phyloP scores from a whole-genome alignment of 2,113 vertebrate genomes.

The Junco hyemalis region DNA sequence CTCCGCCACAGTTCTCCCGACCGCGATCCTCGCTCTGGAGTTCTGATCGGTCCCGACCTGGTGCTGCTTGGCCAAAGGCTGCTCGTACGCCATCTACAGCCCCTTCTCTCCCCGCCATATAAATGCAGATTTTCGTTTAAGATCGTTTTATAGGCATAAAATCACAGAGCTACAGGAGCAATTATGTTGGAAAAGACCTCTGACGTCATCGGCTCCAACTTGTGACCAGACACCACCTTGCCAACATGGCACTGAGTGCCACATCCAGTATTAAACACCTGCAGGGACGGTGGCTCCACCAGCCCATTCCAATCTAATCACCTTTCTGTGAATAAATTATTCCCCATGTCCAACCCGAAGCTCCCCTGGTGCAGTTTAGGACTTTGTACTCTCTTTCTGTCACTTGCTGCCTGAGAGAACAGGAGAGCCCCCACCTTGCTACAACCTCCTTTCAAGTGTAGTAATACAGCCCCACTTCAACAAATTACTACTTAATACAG shows the following conservation, averaged over 20 bases:
- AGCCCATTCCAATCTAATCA: rapidly evolving
- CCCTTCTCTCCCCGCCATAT: rapidly evolving
- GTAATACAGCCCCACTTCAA: neutral
- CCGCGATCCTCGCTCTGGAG: neutral
- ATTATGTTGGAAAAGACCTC: neutral
- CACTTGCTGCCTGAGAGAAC: neutral
- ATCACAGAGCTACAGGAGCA: neutral
- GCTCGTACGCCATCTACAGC: rapidly evolving
- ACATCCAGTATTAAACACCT: neutral
- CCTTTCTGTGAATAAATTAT: neutral
- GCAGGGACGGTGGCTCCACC: neutral
- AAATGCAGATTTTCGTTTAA: rapidly evolving
- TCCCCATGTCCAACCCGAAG: rapidly evolving
- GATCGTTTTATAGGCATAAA: neutral
- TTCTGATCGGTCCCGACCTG: rapidly evolving
- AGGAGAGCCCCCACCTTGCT: neutral
- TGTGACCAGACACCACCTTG: rapidly evolving
- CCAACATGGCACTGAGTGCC: neutral
- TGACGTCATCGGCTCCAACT: neutral
- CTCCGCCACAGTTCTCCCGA: no score
- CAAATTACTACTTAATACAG: no score
- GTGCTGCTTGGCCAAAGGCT: no score
- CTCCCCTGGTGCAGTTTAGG: no score
- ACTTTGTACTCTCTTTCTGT: neutral
- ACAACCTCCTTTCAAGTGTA: no score